Evolutionary conservation across 2,113 vertebrate genomes (phyloP), one percentile per base, ranked within the genome.

Genomic region (Tyrannus savana): DNA sequence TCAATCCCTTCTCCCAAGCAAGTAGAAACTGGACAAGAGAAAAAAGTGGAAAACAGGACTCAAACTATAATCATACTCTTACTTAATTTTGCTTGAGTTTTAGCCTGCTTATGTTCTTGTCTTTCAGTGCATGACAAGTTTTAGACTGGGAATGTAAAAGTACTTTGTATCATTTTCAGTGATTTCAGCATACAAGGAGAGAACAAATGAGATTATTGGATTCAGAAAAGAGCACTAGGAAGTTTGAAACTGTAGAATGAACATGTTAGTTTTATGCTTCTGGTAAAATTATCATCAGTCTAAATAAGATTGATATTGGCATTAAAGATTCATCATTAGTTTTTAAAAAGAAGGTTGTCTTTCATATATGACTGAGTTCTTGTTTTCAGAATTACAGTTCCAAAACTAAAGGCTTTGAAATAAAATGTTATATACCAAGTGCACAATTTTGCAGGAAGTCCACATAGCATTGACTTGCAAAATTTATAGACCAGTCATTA

Each of bases 1-100:
- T 52, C 44, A 13, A 50, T 18, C 10, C 42, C 52, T 64, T 58
- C 4, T 19, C 59, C 44, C 33, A 37, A 18, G 27, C 5, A 33
- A 5, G 37, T 0, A 0, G 37, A 0, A 0, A n/a, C 15, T 23
- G 27, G 10, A 44, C 15, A 9, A 81, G 23, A n/a, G 23, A 18
- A 37, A 50, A 46, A 84, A 80, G 50, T 21, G 9, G 83, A 46
- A 37, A 73, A 23, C 16, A n/a, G 3, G 7, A 49, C 5, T 90
- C 27, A 56, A 68, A 53, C 15, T 33, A 23, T 53, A 87, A 60
- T 41, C 24, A 9, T 33, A 56, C 5, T 66, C 16, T 60, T 66
- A 49, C 16, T 59, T 82, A 37, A 42, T 24, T 66, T 74, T 50
- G 41, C 7, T 60, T 55, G 41, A 49, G 3, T 72, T 85, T 53